These are phyloP conservation scores for zebrafish (Danio rerio) DNA, from an alignment of 2,113 vertebrate genomes.

Conservation along the genomic window GRCz12tu NC_133192.1:44927001-44927500, in stretches of 20 bases:
- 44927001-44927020: too few relatives aligned
- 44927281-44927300: conserved; percentile 81
- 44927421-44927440: conserved; percentile 2
- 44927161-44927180: too few relatives aligned
- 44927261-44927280: conserved; percentile 86
- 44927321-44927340: conserved; percentile 85
- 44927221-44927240: background rate
- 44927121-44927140: too few relatives aligned
- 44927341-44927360: conserved; percentile 98
- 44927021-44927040: too few relatives aligned
- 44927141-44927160: too few relatives aligned
- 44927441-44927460: background rate
- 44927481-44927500: background rate
- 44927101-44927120: too few relatives aligned
- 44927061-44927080: too few relatives aligned
- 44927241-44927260: conserved; percentile 97
- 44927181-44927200: too few relatives aligned
- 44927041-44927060: too few relatives aligned
- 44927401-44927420: background rate
- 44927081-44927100: too few relatives aligned
- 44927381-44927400: conserved; percentile 78
- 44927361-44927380: conserved; percentile 94
- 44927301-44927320: conserved; percentile 85
- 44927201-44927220: too few relatives aligned
- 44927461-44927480: background rate